These are phyloP conservation scores for Dinoponera quadriceps DNA, from an alignment of 1,140 invertebrate genomes.

Conservation along the genomic window DNA sequence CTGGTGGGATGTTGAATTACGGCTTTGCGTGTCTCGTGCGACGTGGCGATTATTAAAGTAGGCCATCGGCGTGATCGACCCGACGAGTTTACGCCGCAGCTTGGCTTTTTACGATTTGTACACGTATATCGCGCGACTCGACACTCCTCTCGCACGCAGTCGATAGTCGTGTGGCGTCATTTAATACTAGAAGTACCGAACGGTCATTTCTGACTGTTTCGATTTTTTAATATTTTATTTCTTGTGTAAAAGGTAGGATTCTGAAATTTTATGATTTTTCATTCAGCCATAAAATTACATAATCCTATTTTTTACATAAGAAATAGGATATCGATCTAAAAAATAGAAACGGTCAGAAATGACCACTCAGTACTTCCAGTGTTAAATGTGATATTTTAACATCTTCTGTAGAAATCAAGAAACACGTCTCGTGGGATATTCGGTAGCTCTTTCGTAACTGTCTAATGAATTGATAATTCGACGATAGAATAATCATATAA, in stretches of 20 bases:
- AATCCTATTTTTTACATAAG: too few relatives aligned
- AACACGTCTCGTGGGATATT: neutral
- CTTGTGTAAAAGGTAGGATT: too few relatives aligned
- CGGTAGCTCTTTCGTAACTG: neutral
- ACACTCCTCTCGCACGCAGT: too few relatives aligned
- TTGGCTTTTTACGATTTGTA: slow-evolving; percentile 30
- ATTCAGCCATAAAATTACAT: too few relatives aligned
- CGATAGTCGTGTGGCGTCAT: neutral
- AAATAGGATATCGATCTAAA: too few relatives aligned
- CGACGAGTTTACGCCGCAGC: neutral
- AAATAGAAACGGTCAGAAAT: too few relatives aligned
- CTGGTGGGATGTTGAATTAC: slow-evolving; percentile 44
- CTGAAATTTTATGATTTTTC: too few relatives aligned
- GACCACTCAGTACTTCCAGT: too few relatives aligned
- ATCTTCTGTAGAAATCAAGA: neutral
- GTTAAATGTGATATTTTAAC: neutral
- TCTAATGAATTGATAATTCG: slow-evolving; percentile 12
- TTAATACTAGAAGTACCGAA: too few relatives aligned
- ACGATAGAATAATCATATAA: neutral
- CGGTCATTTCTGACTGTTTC: too few relatives aligned
- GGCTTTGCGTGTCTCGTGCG: slow-evolving; percentile 48
- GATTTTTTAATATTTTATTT: too few relatives aligned
- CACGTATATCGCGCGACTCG: neutral
- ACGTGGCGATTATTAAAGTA: slow-evolving; percentile 54
- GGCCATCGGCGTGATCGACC: slow-evolving; percentile 54